Conservation (phyloP, 2,113 vertebrate species). For the Anser brachyrhynchus region DNA sequence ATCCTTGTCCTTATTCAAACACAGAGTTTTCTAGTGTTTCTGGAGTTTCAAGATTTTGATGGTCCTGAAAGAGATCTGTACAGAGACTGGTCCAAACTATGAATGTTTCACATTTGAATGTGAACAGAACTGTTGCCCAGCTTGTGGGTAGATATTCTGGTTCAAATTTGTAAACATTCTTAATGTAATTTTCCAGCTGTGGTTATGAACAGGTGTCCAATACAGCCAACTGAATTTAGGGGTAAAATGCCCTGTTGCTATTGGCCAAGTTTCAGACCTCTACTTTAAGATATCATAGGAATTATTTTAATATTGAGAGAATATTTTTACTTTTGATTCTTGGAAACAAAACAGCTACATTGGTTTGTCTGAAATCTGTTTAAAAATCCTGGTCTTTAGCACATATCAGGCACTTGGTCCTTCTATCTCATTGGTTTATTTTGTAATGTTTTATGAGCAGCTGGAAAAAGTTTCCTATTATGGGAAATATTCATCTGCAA, state of each 20-base stretch:
- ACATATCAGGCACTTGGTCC: neutral
- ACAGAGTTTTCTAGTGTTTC: neutral
- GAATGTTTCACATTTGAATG: neutral
- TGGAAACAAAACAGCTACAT: neutral
- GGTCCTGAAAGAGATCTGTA: neutral
- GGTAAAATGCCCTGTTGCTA: neutral
- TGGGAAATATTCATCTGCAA: neutral
- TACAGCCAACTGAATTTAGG: neutral
- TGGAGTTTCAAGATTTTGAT: neutral
- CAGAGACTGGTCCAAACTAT: neutral
- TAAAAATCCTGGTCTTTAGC: neutral
- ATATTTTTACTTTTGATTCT: neutral
- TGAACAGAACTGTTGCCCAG: neutral
- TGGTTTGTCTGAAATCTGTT: neutral
- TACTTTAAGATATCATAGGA: neutral
- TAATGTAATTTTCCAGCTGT: neutral
- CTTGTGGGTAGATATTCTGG: neutral
- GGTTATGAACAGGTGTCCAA: neutral
- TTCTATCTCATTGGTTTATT: neutral
- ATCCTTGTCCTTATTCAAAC: neutral
- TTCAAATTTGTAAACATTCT: neutral
- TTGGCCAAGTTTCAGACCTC: neutral
- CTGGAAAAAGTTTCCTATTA: neutral
- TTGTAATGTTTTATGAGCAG: neutral
- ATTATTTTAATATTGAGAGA: neutral